phyloP scores from a whole-genome alignment of 2,888 invertebrate species.

The Timema podura region DNA sequence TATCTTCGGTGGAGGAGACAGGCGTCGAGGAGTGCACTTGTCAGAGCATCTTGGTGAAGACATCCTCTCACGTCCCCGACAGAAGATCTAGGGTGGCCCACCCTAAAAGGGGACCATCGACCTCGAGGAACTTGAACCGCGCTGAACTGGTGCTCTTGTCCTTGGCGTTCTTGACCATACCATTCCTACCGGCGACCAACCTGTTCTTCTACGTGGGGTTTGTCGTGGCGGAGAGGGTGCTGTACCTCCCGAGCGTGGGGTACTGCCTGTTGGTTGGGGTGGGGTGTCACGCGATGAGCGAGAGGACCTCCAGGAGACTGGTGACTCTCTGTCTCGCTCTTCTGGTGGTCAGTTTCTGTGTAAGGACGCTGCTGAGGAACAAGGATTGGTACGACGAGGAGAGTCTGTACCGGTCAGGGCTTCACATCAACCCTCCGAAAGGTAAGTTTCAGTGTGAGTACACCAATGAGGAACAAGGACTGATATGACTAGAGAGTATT shows the following conservation, averaged over 20 bases:
- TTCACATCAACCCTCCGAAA: slow-evolving; percentile 95
- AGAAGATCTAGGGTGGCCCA: no score
- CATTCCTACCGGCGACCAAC: slow-evolving; percentile 95
- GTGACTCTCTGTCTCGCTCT: slow-evolving; percentile 49
- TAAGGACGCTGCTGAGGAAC: slow-evolving; percentile 77
- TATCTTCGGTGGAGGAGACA: slow-evolving; percentile 41
- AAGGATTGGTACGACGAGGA: slow-evolving; percentile 92
- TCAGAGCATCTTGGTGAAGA: not conserved
- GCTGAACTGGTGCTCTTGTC: slow-evolving; percentile 54
- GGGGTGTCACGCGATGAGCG: slow-evolving; percentile 38
- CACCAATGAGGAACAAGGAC: no score
- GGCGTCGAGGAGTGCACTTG: slow-evolving; percentile 25
- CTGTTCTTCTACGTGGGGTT: slow-evolving; percentile 97
- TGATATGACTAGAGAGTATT: no score
- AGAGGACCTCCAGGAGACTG: slow-evolving; percentile 43
- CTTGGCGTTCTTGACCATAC: slow-evolving; percentile 72
- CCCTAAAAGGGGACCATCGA: not conserved
- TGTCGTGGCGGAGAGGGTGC: slow-evolving; percentile 92
- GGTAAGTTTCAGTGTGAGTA: slow-evolving; percentile 54
- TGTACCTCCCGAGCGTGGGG: slow-evolving; percentile 95
- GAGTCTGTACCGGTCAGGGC: slow-evolving; percentile 84
- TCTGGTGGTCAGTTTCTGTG: slow-evolving; percentile 63
- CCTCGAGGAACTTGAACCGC: slow-evolving; percentile 2
- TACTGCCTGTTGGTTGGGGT: slow-evolving; percentile 84
- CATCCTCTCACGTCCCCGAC: not conserved